Percentiles rank a stretch among this genome's conserved stretches.
phyloP scores from a whole-genome alignment of 2,888 invertebrate genomes.

The Troides helena region DNA sequence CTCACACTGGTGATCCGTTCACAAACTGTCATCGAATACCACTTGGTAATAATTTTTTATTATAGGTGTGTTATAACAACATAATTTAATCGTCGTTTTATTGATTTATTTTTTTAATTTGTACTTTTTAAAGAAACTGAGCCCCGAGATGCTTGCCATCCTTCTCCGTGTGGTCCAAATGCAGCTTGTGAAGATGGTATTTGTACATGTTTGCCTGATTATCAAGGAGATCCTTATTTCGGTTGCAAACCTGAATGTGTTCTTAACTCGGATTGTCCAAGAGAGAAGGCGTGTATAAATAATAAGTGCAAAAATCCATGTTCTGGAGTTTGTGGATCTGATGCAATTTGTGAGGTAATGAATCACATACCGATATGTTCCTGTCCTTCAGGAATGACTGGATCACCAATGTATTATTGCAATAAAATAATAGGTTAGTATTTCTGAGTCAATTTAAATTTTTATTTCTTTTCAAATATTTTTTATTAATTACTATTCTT shows the following conservation, averaged over 20 bases:
- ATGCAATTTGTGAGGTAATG: slow-evolving; percentile 80
- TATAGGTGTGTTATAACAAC: neutral
- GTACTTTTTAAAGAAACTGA: slow-evolving; percentile 53
- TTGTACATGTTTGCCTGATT: slow-evolving; percentile 86
- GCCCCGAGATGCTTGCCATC: slow-evolving; percentile 81
- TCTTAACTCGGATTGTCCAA: slow-evolving; percentile 85
- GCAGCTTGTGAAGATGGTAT: slow-evolving; percentile 82
- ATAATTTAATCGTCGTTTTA: neutral
- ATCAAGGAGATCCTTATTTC: slow-evolving; percentile 86
- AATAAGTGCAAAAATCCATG: slow-evolving; percentile 89
- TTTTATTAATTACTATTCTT: neutral
- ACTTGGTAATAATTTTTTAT: slow-evolving; percentile 46
- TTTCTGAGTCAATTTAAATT: neutral
- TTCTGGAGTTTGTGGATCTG: slow-evolving; percentile 83
- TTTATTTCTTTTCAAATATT: neutral
- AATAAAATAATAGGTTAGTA: slow-evolving; percentile 56
- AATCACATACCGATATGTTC: slow-evolving; percentile 85
- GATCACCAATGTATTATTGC: slow-evolving; percentile 83
- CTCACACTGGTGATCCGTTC: slow-evolving; percentile 88
- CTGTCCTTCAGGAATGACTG: slow-evolving; percentile 83
- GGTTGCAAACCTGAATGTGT: slow-evolving; percentile 90
- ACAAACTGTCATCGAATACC: slow-evolving; percentile 62
- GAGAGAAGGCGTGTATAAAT: slow-evolving; percentile 85
- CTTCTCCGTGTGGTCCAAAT: slow-evolving; percentile 86
- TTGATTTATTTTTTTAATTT: slow-evolving; percentile 1